A percentile compares a stretch with the other conserved stretches of the same genome.
Evolutionary conservation across 2,888 invertebrate genomes (phyloP).

Genomic region (Cactoblastis cactorum): DNA sequence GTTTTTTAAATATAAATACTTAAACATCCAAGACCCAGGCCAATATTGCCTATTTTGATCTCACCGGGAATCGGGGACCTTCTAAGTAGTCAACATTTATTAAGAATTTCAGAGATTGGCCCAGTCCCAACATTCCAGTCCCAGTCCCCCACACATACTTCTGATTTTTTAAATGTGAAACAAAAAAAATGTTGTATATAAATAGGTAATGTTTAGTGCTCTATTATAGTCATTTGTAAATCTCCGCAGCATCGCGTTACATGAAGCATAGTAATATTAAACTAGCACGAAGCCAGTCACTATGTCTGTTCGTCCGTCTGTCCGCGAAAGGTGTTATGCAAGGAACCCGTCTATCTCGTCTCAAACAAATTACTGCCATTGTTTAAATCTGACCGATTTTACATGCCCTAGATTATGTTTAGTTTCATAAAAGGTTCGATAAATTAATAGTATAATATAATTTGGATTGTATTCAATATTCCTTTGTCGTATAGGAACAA

Average conservation of each 20-base stretch:
- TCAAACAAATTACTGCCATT: conserved; percentile 1
- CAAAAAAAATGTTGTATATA: not conserved
- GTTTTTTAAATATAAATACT: too few species aligned
- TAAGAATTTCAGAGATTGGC: too few species aligned
- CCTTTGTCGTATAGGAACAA: too few species aligned
- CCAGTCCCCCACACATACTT: too few species aligned
- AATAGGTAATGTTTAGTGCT: not conserved
- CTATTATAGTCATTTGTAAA: not conserved
- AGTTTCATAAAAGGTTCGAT: too few species aligned
- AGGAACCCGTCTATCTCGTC: conserved; percentile 1
- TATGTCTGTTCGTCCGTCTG: conserved; percentile 2
- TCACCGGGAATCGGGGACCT: too few species aligned
- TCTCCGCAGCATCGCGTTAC: not conserved
- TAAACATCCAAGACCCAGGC: not conserved
- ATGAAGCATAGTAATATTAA: too few species aligned
- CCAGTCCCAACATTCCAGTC: too few species aligned
- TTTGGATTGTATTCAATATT: too few species aligned
- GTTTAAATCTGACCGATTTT: conserved; percentile 6
- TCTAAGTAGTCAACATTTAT: too few species aligned
- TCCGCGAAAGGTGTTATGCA: conserved; percentile 12
- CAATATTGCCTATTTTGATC: not conserved
- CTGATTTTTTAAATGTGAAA: too few species aligned
- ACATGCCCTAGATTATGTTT: not conserved
- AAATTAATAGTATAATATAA: too few species aligned
- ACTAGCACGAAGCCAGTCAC: not conserved